Evolutionary conservation across 2,888 invertebrate genomes (phyloP).

Genomic region (Calameuta pallipes): DNA sequence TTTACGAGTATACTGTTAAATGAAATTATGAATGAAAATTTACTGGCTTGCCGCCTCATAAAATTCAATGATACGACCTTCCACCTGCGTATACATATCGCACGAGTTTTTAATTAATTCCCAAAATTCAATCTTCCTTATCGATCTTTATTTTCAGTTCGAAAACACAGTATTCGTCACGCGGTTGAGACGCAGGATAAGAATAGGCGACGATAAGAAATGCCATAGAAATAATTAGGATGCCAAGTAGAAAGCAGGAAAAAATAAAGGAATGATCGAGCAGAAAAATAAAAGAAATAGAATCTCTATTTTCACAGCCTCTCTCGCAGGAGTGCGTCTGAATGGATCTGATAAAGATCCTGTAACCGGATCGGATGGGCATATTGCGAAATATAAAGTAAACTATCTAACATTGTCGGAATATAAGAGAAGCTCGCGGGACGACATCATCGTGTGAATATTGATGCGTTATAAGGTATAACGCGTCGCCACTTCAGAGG

Average conservation of each 20-base stretch:
- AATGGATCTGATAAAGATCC: constrained; percentile 54
- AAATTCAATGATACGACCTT: not conserved
- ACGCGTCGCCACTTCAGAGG: not conserved
- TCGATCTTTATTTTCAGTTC: not conserved
- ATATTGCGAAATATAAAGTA: constrained; percentile 55
- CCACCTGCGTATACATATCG: not conserved
- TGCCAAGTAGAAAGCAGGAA: not conserved
- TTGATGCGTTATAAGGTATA: constrained; percentile 41
- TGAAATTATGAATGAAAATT: constrained; percentile 9
- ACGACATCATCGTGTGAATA: constrained; percentile 44
- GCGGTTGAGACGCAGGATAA: not conserved
- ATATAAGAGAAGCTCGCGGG: constrained; percentile 30
- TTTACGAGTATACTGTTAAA: constrained; percentile 3
- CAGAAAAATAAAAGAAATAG: constrained; percentile 8
- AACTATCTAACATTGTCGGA: constrained; percentile 48
- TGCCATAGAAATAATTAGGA: not conserved
- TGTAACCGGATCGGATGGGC: constrained; percentile 43
- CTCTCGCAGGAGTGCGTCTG: constrained; percentile 31
- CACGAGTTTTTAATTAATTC: not conserved
- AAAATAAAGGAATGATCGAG: constrained; percentile 14
- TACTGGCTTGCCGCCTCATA: not conserved
- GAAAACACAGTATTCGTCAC: not conserved
- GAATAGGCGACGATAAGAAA: not conserved
- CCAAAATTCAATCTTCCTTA: not conserved
- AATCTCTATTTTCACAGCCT: constrained; percentile 52